Base-by-base conservation (phyloP, 2,797 vertebrate genomes). In the Sebastolobus alascanus region DNA sequence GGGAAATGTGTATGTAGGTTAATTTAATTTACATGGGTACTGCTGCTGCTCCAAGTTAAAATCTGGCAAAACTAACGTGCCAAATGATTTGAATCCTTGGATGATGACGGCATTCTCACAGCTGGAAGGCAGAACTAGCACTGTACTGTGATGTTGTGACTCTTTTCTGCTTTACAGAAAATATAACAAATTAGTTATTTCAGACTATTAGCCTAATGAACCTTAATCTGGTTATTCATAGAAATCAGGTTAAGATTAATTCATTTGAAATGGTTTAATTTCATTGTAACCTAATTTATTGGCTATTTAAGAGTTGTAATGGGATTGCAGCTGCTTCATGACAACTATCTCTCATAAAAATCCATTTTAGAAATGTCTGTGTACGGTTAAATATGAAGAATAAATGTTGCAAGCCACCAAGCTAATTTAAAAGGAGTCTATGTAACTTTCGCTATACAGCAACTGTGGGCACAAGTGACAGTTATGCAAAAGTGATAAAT, bases 1-100 rank as follows among this genome's bases (percentile, higher is more conserved):
- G n/a, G n/a, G n/a, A 55, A 22, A 63, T 63, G 38, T 65, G 63
- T 22, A 65, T 65, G 7, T 7, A 22, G 35, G 61, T 25, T 64
- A 4, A 63, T 63, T 63, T 63, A 11, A 63, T 65, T 64, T 37
- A 25, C 25, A 38, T 8, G 22, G 22, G 37, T 64, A 16, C 37
- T 64, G 61, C 61, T 65, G 37, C 63, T 16, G 60, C 60, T 63
- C 20, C 10, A n/a, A 63, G 60, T 37, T 63, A 22, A 63, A 38
- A 22, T 14, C 60, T 22, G 10, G 33, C 33, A 65, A 40, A 37
- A 40, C 2, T 40, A 40, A 16, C 22, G 22, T 40, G n/a, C n/a
- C 63, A 65, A 65, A 27, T 8, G 14, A 27, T 65, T 27, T 25
- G 22, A 65, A 25, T 40, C 61, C 37, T 40, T 25, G 37, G 37